Conservation (phyloP, 1,140 invertebrate species). For the Parasteatoda tepidariorum region DNA sequence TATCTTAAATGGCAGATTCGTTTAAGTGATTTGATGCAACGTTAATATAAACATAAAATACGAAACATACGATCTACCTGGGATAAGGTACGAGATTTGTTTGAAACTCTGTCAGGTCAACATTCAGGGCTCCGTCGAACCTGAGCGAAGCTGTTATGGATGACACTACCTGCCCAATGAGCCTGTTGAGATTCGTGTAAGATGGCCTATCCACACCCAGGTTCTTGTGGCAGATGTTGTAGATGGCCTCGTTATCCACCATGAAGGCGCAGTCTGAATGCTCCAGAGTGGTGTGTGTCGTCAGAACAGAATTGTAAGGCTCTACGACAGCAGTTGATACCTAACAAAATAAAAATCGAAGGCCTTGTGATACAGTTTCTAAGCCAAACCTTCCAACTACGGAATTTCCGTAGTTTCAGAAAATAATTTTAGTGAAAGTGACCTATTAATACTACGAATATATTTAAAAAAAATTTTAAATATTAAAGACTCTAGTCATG, state of each 20-base stretch:
- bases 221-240: conserved; percentile 77
- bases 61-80: too few species aligned
- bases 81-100: conserved; percentile 80
- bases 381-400: too few species aligned
- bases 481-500: too few species aligned
- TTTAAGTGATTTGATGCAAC: too few species aligned
- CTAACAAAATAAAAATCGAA: too few species aligned
- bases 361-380: too few species aligned
- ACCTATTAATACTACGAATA: too few species aligned
- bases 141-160: conserved; percentile 76
- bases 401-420: too few species aligned
- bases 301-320: conserved; percentile 87
- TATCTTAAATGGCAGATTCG: too few species aligned
- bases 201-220: conserved; percentile 75
- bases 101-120: conserved; percentile 78
- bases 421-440: too few species aligned
- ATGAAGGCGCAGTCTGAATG: conserved; percentile 83
- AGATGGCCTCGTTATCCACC: conserved; percentile 81
- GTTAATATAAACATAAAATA: too few species aligned
- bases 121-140: conserved; percentile 81
- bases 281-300: conserved; percentile 83
- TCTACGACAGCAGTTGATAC: conserved; percentile 83
- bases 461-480: too few species aligned
- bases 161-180: conserved; percentile 74
- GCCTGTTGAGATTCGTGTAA: conserved; percentile 73